A percentile compares a stretch with the other conserved stretches of the same genome.
phyloP scores from a whole-genome alignment of 2,113 vertebrate species.

The Lepus americanus region DNA sequence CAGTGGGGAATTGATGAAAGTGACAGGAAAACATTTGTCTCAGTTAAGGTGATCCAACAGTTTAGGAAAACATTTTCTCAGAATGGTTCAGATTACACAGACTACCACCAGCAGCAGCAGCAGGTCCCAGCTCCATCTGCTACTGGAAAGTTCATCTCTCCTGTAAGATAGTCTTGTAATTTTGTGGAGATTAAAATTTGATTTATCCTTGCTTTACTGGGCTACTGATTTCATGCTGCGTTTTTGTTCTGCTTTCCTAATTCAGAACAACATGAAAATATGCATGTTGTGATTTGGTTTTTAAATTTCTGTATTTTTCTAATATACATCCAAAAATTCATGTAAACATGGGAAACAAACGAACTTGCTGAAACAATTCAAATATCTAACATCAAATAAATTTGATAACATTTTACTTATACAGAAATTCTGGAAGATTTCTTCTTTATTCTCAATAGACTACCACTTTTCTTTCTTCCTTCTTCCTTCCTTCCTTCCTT shows the following conservation, averaged over 20 bases:
- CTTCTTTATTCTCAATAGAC: not conserved
- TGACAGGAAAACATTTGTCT: constrained; percentile 52
- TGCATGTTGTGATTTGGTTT: not conserved
- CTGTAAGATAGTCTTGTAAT: not conserved
- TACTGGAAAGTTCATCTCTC: not conserved
- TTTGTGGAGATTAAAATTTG: not conserved
- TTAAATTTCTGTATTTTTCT: not conserved
- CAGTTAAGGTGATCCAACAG: constrained; percentile 18
- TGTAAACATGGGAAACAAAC: not conserved
- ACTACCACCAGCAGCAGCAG: not conserved
- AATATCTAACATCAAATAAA: not conserved
- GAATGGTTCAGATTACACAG: not conserved
- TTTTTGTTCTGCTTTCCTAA: not conserved
- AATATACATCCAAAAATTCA: not conserved
- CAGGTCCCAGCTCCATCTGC: not conserved
- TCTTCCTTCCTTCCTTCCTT: too few relatives aligned
- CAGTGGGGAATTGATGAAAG: constrained; percentile 35
- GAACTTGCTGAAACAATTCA: not conserved
- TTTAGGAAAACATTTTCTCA: constrained; percentile 29
- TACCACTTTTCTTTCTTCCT: not conserved
- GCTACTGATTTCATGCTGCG: not conserved
- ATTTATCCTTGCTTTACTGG: not conserved
- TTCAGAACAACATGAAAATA: not conserved
- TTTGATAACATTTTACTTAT: not conserved
- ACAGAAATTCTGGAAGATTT: not conserved